Percentiles rank a stretch among this genome's conserved stretches.
phyloP scores from a whole-genome alignment of 2,888 invertebrate species.

The Caradrina clavipalpis region DNA sequence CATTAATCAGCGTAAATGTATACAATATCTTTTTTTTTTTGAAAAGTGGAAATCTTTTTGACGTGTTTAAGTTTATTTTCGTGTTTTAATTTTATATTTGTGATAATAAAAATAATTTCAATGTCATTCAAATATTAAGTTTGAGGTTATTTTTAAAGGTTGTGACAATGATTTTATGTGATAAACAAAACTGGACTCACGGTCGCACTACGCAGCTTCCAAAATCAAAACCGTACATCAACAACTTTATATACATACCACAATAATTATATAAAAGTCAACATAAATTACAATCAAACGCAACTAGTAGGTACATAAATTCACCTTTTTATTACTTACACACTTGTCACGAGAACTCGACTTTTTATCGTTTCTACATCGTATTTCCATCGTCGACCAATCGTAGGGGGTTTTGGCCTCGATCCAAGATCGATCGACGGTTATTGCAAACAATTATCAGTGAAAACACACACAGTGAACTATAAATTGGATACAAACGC shows the following conservation, averaged over 20 bases:
- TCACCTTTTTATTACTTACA: conserved; percentile 50
- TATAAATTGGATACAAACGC: conserved; percentile 57
- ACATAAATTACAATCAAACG: conserved; percentile 54
- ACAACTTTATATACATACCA: conserved; percentile 53
- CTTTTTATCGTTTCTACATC: conserved; percentile 50
- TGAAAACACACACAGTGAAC: conserved; percentile 65
- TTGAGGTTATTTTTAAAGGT: conserved; percentile 19
- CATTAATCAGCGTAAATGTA: too few relatives aligned
- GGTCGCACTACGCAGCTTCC: background rate
- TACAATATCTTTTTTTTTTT: too few relatives aligned
- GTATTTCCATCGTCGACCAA: conserved; percentile 60
- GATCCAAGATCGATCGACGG: conserved; percentile 70
- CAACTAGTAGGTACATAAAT: conserved; percentile 53
- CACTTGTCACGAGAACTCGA: conserved; percentile 47
- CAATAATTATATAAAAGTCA: conserved; percentile 47
- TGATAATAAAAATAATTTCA: background rate
- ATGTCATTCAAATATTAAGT: background rate
- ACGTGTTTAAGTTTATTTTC: too few relatives aligned
- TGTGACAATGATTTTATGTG: background rate
- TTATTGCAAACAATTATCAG: conserved; percentile 71
- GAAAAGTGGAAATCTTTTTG: too few relatives aligned
- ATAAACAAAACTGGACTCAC: conserved; percentile 1
- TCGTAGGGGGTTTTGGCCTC: conserved; percentile 69
- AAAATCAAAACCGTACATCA: conserved; percentile 40
- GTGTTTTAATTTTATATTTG: background rate